A percentile compares a stretch with the other conserved stretches of the same genome.
These are phyloP conservation scores for Acanthurus lineatus DNA, from an alignment of 2,797 vertebrate genomes.

Conservation along the genomic window DNA sequence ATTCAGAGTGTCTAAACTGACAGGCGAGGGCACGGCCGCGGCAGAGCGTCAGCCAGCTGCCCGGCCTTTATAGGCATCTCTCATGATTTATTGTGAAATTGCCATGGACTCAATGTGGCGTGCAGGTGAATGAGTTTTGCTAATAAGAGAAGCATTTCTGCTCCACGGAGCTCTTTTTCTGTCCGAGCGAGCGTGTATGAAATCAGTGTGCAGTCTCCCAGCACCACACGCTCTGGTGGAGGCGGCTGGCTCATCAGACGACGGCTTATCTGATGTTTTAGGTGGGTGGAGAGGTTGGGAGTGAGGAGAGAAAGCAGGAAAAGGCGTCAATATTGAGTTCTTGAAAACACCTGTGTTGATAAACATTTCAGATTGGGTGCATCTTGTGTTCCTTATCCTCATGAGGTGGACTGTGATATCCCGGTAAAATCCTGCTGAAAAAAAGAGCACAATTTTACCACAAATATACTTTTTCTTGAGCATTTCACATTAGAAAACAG, in stretches of 20 bases:
- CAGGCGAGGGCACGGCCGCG: conserved; percentile 73
- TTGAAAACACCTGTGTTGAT: conserved; percentile 54
- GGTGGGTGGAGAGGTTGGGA: conserved; percentile 74
- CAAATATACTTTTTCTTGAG: background rate
- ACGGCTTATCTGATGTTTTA: conserved; percentile 78
- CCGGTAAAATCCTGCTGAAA: background rate
- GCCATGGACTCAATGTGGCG: conserved; percentile 83
- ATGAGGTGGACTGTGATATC: background rate
- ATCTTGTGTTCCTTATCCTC: conserved; percentile 23
- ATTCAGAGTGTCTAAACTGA: conserved; percentile 81
- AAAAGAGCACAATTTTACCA: background rate
- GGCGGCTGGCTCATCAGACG: conserved; percentile 81
- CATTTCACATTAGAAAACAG: background rate
- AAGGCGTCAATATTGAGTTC: conserved; percentile 54
- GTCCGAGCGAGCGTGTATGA: conserved; percentile 81
- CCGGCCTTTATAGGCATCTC: conserved; percentile 69
- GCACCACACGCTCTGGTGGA: conserved; percentile 78
- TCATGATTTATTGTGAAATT: conserved; percentile 85
- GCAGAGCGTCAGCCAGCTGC: conserved; percentile 66
- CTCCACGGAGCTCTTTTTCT: conserved; percentile 85
- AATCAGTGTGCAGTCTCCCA: conserved; percentile 82
- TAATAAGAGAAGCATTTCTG: conserved; percentile 87
- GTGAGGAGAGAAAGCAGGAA: conserved; percentile 55
- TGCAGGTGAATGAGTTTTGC: conserved; percentile 87
- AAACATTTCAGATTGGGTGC: conserved; percentile 52